Conservation (phyloP, 2,113 vertebrate genomes). For the Actenoides lindsayi region DNA sequence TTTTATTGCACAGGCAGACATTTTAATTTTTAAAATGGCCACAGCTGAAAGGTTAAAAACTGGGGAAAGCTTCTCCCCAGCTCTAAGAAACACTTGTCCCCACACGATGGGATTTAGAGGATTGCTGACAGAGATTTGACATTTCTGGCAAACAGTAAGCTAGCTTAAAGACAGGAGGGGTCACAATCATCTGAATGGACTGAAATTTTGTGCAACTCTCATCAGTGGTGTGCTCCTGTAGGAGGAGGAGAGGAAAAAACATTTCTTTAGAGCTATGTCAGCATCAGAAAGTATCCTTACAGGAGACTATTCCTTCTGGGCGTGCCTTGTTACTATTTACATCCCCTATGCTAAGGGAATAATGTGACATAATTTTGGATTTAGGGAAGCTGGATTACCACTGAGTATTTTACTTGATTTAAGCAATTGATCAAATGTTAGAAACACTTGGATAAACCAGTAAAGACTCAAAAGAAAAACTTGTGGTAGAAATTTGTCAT, state of each 20-base stretch:
- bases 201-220: not conserved
- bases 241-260: not conserved
- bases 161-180: not conserved
- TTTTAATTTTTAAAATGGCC: constrained; percentile 13
- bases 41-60: constrained; percentile 32
- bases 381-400: not conserved
- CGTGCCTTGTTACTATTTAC: not conserved
- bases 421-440: not conserved
- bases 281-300: not conserved
- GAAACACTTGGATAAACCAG: not conserved
- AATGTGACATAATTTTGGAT: not conserved
- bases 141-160: constrained; percentile 16
- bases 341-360: not conserved
- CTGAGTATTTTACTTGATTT: not conserved
- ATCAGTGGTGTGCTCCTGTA: not conserved
- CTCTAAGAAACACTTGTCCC: not conserved
- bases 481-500: not conserved
- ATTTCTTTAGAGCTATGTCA: not conserved
- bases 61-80: not conserved
- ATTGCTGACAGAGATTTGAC: not conserved
- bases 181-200: not conserved
- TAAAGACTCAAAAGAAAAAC: not conserved
- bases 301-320: not conserved
- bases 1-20: not conserved
- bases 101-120: not conserved